A percentile compares a stretch with the other conserved stretches of the same genome.
Conservation (phyloP, 2,797 vertebrate species). For the Malacoctenus gilli region DNA sequence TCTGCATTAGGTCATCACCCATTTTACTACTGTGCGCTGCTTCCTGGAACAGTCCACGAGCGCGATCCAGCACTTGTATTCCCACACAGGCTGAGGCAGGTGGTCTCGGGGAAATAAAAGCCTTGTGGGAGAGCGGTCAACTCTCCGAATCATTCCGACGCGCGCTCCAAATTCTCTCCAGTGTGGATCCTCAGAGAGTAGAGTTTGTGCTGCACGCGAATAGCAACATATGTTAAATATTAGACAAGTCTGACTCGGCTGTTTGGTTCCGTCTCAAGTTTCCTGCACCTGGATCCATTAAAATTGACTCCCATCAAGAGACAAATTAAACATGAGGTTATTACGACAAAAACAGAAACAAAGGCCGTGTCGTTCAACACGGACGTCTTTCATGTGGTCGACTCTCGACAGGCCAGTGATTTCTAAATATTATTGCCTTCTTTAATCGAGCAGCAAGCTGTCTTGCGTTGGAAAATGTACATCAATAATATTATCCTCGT, state of each 20-base stretch:
- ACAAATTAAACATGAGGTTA: slow-evolving; percentile 13
- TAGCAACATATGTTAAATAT: slow-evolving; percentile 20
- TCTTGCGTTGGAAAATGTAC: slow-evolving; percentile 37
- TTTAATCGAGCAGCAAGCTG: slow-evolving; percentile 13
- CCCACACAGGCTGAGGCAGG: slow-evolving; percentile 63
- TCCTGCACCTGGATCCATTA: slow-evolving; percentile 23
- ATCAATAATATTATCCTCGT: slow-evolving; percentile 44
- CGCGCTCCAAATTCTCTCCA: slow-evolving; percentile 46
- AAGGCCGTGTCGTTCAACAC: slow-evolving; percentile 18
- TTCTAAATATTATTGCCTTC: slow-evolving; percentile 43
- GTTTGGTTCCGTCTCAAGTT: background rate
- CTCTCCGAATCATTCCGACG: slow-evolving; percentile 31
- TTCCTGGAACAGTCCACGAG: slow-evolving; percentile 41
- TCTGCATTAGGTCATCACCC: slow-evolving; percentile 72
- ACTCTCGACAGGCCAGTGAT: slow-evolving; percentile 13
- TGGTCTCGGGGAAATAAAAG: slow-evolving; percentile 60
- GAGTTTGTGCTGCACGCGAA: slow-evolving; percentile 7
- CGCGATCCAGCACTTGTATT: slow-evolving; percentile 41
- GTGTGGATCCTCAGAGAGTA: slow-evolving; percentile 23
- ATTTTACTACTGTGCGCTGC: slow-evolving; percentile 62
- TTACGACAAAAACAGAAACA: slow-evolving; percentile 4
- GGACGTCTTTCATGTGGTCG: slow-evolving; percentile 28
- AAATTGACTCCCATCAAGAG: slow-evolving; percentile 22
- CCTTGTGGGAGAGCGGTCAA: slow-evolving; percentile 53
- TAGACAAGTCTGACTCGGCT: background rate